Base-by-base conservation (phyloP, 2,888 invertebrate species). In the Hermaeophaga mercurialis region DNA sequence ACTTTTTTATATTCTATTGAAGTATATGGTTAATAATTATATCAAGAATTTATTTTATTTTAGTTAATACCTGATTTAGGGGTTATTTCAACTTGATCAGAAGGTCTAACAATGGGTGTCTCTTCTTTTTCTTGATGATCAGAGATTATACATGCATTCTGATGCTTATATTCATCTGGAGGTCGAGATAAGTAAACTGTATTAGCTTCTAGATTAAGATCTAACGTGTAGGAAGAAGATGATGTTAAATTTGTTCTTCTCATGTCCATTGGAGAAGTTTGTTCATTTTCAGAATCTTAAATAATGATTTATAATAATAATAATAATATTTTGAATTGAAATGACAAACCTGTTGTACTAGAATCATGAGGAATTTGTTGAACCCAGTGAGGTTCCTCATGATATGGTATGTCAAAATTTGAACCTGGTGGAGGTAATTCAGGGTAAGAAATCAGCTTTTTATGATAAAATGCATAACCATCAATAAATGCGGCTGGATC, bases 321-420 rank as follows among this genome's bases (percentile, higher is more conserved):
- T 43, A 41, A 46, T 33, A 33, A 14, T 12, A 4, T 38, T 19
- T 26, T 22, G 7, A 33, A 50, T 50, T 11, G 15, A 39, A 6
- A 2, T 18, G 19, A 54, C 33, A 8, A 50, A 72, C 71, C 70
- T 55, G 70, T 69, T 26, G 67, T 68, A 38, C 63, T 71, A 1
- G 69, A 68, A 52, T 75, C 74, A 49, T 74, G 73, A 28, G 74
- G 72, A 24, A 75, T 71, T 56, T 72, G 71, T 48, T 74, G 74
- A 9, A 86, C 82, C 87, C 87, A 87, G 39, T 81, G 81, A 1
- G 86, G 82, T 80, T 91, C 82, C 41, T 80, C 78, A 61, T 79
- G 79, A 56, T 69, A 74, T 31, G 77, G 77, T 17, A 59, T 69
- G 67, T 69, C 80, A 61, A 70, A 78, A 68, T 59, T 66, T 67